Base-by-base conservation (phyloP, 2,797 vertebrate genomes). In the Peromyscus nudipes region DNA sequence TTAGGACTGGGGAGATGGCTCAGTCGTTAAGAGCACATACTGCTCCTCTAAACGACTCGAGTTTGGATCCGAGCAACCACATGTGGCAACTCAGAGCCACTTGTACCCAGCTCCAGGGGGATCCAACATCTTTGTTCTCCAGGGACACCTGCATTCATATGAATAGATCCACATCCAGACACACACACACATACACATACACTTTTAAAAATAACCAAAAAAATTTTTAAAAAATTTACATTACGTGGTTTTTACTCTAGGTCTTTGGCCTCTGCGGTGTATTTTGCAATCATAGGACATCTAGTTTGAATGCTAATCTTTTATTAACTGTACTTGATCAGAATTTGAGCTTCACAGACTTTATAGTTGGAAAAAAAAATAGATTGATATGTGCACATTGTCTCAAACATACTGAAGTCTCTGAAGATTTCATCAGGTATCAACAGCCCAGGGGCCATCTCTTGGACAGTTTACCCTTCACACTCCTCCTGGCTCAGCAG, bases 311-410 rank as follows among this genome's bases (percentile, higher is more conserved):
- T n/a, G 87, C 11, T 76, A 52, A 65, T n/a, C 89, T 94, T 90
- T 75, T 67, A 67, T 57, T 93, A 86, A 13, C n/a, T 37, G 21
- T 76, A 67, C 19, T 85, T 93, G 65, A 37, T 96, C 21, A 93
- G 49, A 71, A 62, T 52, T 95, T 73, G 77, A 67, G 52, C 62
- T 84, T 96, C 21, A 57, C 88, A 73, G 40, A 90, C 87, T 88
- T 92, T 64, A 71, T n/a, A 80, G 29, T 64, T 75, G 46, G 69
- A 88, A 92, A 90, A 65, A 43, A 43, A 65, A 57, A 16, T 76
- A 92, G 65, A 64, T 25, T 82, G 16, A 3, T 37, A 80, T 17
- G 6, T 40, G 34, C 5, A 76, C 29, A 21, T 71, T 94, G 1
- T 94, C 84, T 49, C 86, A 95, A 65, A 79, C 9, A 80, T 69